These are phyloP conservation scores for Kryptolebias ocellatus DNA, from an alignment of 2,797 vertebrate genomes.

Conservation along the genomic window DNA sequence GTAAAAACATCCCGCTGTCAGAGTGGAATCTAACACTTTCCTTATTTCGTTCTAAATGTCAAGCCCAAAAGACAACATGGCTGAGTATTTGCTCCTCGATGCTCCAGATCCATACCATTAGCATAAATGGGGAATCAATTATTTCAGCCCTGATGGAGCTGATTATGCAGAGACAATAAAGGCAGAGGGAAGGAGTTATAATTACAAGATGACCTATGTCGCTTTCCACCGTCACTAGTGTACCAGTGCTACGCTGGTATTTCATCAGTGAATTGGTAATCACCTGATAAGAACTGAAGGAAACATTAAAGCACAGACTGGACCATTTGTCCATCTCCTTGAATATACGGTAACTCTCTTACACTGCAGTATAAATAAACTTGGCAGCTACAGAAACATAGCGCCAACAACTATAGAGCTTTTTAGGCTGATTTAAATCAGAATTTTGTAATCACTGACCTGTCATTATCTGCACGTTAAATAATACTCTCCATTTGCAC, in stretches of 20 bases:
- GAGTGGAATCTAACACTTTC: conserved; percentile 64
- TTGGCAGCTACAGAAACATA: conserved; percentile 3
- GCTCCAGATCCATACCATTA: conserved; percentile 77
- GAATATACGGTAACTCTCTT: conserved; percentile 2
- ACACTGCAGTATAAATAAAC: conserved; percentile 17
- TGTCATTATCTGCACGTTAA: too few relatives aligned
- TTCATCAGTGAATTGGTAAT: conserved; percentile 69
- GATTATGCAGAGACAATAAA: conserved; percentile 79
- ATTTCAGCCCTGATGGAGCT: conserved; percentile 72
- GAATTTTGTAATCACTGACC: too few relatives aligned
- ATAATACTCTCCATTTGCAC: too few relatives aligned
- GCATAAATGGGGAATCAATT: conserved; percentile 81
- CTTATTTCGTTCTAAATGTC: conserved; percentile 79
- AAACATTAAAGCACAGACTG: conserved; percentile 30
- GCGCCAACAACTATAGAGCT: neutral
- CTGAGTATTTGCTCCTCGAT: conserved; percentile 72
- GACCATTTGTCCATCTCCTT: conserved; percentile 20
- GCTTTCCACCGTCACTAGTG: conserved; percentile 55
- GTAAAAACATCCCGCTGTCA: conserved; percentile 60
- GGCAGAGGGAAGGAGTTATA: conserved; percentile 69
- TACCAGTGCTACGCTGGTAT: conserved; percentile 57
- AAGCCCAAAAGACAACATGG: conserved; percentile 73
- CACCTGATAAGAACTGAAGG: conserved; percentile 54
- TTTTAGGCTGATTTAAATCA: too few relatives aligned
- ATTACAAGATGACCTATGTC: conserved; percentile 76